Percentiles rank a stretch among this genome's conserved stretches.
Conservation (phyloP, 2,113 vertebrate genomes). For the Antigone vipio region DNA sequence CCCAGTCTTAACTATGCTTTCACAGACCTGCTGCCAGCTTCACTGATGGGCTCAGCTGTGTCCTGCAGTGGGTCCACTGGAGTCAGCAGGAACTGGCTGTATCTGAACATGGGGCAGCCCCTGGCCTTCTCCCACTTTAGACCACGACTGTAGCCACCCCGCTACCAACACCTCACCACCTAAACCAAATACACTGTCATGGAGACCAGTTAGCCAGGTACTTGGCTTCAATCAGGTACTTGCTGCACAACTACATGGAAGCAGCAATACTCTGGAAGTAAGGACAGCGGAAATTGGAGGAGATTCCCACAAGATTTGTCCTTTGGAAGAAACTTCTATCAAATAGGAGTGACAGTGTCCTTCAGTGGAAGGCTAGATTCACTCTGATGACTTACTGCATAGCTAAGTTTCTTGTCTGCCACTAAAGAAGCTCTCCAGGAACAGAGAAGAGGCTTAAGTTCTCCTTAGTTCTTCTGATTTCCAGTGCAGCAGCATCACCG, state of each 20-base stretch:
- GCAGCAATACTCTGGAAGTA: neutral
- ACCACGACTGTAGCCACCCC: neutral
- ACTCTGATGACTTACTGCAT: neutral
- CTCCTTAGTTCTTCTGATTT: neutral
- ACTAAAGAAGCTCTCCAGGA: neutral
- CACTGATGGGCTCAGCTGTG: neutral
- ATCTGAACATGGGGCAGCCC: neutral
- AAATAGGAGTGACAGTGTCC: neutral
- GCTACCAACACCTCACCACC: neutral
- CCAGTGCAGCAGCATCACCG: neutral
- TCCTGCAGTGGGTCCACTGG: rapidly evolving
- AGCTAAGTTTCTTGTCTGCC: neutral
- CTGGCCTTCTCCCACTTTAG: neutral
- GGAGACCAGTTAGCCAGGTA: neutral
- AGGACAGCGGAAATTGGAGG: neutral
- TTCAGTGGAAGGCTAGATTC: neutral
- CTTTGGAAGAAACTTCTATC: neutral
- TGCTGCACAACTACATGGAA: neutral
- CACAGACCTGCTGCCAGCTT: neutral
- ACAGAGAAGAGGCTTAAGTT: neutral
- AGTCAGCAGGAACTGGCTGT: neutral
- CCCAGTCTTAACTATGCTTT: neutral
- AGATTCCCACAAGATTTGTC: neutral
- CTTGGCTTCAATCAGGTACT: neutral
- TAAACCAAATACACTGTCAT: neutral